Base-by-base conservation (phyloP, 2,797 vertebrate species). In the Rhinella marina region DNA sequence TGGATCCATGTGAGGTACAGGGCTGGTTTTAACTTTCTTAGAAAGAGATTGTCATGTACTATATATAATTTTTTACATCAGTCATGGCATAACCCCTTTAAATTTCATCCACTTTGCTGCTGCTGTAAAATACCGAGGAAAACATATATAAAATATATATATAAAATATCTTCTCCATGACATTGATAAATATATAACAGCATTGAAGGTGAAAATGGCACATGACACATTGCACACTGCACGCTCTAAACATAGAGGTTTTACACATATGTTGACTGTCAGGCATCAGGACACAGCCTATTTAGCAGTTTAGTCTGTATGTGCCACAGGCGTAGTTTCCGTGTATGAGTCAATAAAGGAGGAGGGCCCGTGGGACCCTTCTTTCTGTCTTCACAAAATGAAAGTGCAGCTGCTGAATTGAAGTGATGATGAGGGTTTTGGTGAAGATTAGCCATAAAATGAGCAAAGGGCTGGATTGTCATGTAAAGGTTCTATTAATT, bases 321-420 rank as follows among this genome's bases (percentile, higher is more conserved):
- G 25, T 93, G 96, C 97, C 96, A 94, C 91, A 94, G 97, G 97
- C 96, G 93, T 94, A 94, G 95, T 93, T 96, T 75, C 72, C 94
- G 94, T 93, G 96, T 97, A 96, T 93, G 95, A 96, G 96, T 97
- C 97, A 96, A 96, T 97, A 97, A 96, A 96, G 95, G 96, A 94
- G 94, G 95, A 97, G 96, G 94, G 96, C 96, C 95, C 94, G 90
- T 92, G 93, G 93, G 95, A 95, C 95, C 95, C 72, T 96, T 95
- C 96, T 96, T 94, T 94, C 93, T 95, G 97, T 96, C 96, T 96
- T 97, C 97, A 97, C 97, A 97, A 97, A 97, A 97, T 96, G 96
- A 97, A 98, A 96, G 97, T 96, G 96, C 97, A 97, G 97, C 96
- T 96, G 93, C 23, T 95, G 97, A 97, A 97, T 97, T 88, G 82